Percentiles rank a stretch among this genome's conserved stretches.
Conservation (phyloP, 1,140 invertebrate genomes). For the Drosophila insularis region DNA sequence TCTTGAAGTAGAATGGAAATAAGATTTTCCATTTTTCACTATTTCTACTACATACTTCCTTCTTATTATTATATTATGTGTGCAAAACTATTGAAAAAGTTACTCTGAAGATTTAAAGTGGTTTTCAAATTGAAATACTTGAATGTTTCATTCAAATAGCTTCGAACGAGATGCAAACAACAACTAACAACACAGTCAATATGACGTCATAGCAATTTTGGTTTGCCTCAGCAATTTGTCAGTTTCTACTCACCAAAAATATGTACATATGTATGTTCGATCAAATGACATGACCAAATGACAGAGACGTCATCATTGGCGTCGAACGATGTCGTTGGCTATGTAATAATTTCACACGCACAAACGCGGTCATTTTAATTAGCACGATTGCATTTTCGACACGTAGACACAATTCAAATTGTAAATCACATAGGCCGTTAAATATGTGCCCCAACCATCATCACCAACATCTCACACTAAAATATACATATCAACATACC, state of each 20-base stretch:
- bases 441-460: constrained; percentile 42
- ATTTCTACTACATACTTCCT: not conserved
- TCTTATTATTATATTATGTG: constrained; percentile 32
- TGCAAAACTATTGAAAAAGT: constrained; percentile 37
- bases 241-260: not conserved
- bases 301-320: not conserved
- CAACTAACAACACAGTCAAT: not conserved
- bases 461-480: not conserved
- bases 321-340: constrained; percentile 14
- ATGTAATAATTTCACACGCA: constrained; percentile 73
- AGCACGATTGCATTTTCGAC: constrained; percentile 77
- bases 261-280: not conserved
- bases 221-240: not conserved
- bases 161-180: not conserved
- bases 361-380: constrained; percentile 77
- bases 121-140: constrained; percentile 5
- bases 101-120: constrained; percentile 10
- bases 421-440: constrained; percentile 69
- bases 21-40: constrained; percentile 19
- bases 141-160: not conserved
- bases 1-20: constrained; percentile 17
- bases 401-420: constrained; percentile 68
- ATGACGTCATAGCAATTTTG: not conserved
- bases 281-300: not conserved
- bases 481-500: constrained; percentile 18